These are phyloP conservation scores for Aquatica leii DNA, from an alignment of 2,888 invertebrate genomes.

Conservation along the genomic window DNA sequence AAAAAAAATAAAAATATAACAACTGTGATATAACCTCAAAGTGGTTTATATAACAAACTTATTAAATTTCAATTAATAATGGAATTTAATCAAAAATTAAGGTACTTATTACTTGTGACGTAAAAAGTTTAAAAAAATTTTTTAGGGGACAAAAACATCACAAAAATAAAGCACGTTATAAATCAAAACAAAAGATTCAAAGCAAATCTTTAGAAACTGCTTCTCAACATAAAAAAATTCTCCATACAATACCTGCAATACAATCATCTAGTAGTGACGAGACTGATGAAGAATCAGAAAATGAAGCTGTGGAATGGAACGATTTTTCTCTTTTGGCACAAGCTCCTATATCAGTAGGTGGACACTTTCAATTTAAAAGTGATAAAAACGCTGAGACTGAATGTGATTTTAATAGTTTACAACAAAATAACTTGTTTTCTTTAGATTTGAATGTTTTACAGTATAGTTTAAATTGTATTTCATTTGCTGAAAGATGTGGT, in stretches of 20 bases:
- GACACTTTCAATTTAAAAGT: constrained; percentile 46
- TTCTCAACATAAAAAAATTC: too few species aligned
- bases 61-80: constrained; percentile 1
- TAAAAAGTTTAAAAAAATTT: not conserved
- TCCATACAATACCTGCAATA: not conserved
- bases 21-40: not conserved
- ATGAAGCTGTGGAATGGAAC: constrained; percentile 15
- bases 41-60: not conserved
- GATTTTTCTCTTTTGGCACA: constrained; percentile 42
- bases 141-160: constrained; percentile 24
- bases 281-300: constrained; percentile 31
- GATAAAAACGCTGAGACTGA: constrained; percentile 36
- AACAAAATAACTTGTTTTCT: constrained; percentile 37
- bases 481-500: constrained; percentile 37
- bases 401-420: constrained; percentile 22
- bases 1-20: too few species aligned
- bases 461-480: constrained; percentile 35
- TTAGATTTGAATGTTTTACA: constrained; percentile 38
- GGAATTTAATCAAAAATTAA: constrained; percentile 17
- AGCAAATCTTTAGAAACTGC: not conserved
- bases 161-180: constrained; percentile 21
- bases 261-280: not conserved
- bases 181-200: constrained; percentile 14
- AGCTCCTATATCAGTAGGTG: constrained; percentile 43
- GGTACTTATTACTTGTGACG: not conserved